Base-by-base conservation (phyloP, 2,113 vertebrate species). In the Takifugu flavidus region DNA sequence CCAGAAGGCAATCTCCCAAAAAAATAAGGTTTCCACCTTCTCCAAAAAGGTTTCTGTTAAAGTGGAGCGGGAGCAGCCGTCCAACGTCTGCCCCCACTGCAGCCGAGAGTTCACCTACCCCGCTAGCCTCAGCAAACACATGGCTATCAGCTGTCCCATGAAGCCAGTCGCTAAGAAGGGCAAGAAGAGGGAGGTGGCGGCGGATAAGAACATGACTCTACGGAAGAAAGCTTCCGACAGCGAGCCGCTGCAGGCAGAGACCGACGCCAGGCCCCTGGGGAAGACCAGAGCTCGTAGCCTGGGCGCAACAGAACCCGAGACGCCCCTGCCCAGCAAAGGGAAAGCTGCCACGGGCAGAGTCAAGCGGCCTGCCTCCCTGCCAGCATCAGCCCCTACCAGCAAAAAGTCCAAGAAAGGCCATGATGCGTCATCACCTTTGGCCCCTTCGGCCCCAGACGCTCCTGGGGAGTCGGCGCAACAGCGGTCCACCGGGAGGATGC, bases 1-100 rank as follows among this genome's bases (percentile, higher is more conserved):
- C 5, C 97, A 99, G 85, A 98, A 93, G 79, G 96, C 96, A 0
- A 96, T 99, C 63, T 90, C 94, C 49, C 96, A 97, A 29, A 97
- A 91, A 82, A 96, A 96, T 76, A 95, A 89, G 77, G 86, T 92
- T 3, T 91, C 92, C 29, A 85, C 79, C 5, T 92, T 91, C 80
- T 91, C 90, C 74, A 97, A 94, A 82, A 95, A 93, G 2, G 87
- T 90, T 5, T 1, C 88, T 3, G 90, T 82, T 68, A 90, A 64
- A 25, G 77, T 79, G 2, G 88, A 90, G 49, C 71, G 87, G 0
- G 91, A 91, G 67, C 76, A 76, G 0, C 86, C 91, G 25, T 80
- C 91, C 1, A 95, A 95, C 31, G 88, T 95, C 72, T 99, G 97
- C 56, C 96, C 96, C 0, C 94, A 98, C 86, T 99, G 97, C 68